Percentiles rank a stretch among this genome's conserved stretches.
These are phyloP conservation scores for Zophobas atratus DNA, from an alignment of 1,140 invertebrate genomes.

Conservation along the genomic window DNA sequence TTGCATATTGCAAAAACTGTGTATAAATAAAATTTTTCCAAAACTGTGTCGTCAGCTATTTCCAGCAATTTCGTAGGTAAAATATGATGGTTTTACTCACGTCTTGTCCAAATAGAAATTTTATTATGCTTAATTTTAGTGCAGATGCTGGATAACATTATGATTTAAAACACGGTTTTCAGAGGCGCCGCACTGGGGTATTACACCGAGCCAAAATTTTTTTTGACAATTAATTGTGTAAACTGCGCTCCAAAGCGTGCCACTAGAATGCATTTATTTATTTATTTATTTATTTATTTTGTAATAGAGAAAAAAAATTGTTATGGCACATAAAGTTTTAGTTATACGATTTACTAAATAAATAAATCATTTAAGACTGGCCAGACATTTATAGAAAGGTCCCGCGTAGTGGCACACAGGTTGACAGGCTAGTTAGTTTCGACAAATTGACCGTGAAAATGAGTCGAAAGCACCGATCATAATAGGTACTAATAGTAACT, in stretches of 20 bases:
- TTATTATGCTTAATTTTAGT: conserved; percentile 23
- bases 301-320: too few relatives aligned
- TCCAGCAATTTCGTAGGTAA: conserved; percentile 4
- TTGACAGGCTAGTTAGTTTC: too few relatives aligned
- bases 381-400: too few relatives aligned
- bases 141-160: conserved; percentile 15
- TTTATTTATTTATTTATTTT: too few relatives aligned
- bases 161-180: background rate
- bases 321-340: too few relatives aligned
- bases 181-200: background rate
- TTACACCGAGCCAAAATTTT: too few relatives aligned
- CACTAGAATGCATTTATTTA: background rate
- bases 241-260: background rate
- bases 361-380: too few relatives aligned
- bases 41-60: conserved; percentile 29
- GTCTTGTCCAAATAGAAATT: background rate
- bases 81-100: background rate
- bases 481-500: too few relatives aligned
- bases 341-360: too few relatives aligned
- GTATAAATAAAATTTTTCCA: conserved; percentile 27
- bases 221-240: background rate
- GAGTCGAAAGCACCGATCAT: too few relatives aligned
- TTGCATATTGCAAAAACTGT: conserved; percentile 9
- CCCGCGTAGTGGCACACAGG: too few relatives aligned
- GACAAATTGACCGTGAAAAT: too few relatives aligned